phyloP scores from a whole-genome alignment of 1,140 invertebrate species.

The Druon quercuslanigerum region DNA sequence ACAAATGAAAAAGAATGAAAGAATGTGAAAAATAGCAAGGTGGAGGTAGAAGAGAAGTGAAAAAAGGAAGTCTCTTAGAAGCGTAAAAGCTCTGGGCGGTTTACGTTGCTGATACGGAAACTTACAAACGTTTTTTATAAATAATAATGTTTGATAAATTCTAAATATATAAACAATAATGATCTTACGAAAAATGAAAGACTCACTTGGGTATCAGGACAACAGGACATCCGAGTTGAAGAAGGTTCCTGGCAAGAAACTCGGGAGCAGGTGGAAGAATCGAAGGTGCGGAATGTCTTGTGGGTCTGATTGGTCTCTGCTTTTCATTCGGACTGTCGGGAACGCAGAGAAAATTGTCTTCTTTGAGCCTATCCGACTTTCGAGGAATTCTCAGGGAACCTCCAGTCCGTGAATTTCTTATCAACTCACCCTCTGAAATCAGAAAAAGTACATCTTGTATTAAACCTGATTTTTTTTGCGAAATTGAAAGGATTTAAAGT shows the following conservation, averaged over 20 bases:
- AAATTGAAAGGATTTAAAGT: slow-evolving; percentile 33
- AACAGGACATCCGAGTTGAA: slow-evolving; percentile 69
- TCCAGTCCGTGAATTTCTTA: slow-evolving; percentile 55
- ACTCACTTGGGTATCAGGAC: slow-evolving; percentile 70
- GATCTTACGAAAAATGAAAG: neutral
- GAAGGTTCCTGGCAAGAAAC: slow-evolving; percentile 64
- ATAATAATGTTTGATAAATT: too few species aligned
- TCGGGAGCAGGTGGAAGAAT: slow-evolving; percentile 53
- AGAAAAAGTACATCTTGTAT: neutral
- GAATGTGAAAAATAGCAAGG: too few species aligned
- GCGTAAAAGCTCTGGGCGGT: too few species aligned
- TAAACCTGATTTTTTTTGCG: neutral
- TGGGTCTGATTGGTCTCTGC: slow-evolving; percentile 25
- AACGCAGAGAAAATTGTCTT: slow-evolving; percentile 40
- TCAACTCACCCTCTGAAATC: slow-evolving; percentile 64
- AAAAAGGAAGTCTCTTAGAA: too few species aligned
- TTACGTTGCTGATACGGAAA: too few species aligned
- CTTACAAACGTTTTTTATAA: too few species aligned
- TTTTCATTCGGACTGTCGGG: neutral
- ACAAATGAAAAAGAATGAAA: too few species aligned
- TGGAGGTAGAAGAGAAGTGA: too few species aligned
- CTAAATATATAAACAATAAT: too few species aligned
- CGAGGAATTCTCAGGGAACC: slow-evolving; percentile 61
- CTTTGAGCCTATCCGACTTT: slow-evolving; percentile 34
- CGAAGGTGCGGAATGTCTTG: slow-evolving; percentile 51